Percentiles rank a stretch among this genome's conserved stretches.
Evolutionary conservation across 37 sponge, comb jelly and placozoan genomes (phyloP).

Genomic region (Crambe crambe): DNA sequence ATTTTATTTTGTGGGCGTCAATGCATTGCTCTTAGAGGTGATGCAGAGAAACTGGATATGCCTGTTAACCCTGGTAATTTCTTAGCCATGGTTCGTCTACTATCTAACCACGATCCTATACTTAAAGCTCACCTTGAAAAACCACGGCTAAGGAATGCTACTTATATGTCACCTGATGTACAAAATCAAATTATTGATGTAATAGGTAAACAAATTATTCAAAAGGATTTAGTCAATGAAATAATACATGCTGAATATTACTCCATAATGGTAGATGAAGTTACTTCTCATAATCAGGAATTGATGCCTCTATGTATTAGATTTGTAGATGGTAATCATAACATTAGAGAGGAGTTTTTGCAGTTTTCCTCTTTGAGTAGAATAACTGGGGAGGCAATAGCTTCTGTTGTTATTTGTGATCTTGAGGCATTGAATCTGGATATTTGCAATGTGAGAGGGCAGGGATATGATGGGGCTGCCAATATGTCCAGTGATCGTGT

Average conservation of each 20-base stretch:
- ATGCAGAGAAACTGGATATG: conserved; percentile 28
- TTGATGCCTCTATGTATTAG: conserved; percentile 48
- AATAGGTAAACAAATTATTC: conserved; percentile 48
- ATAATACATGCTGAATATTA: conserved; percentile 16
- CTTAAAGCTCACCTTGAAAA: conserved; percentile 38
- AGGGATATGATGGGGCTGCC: conserved; percentile 70
- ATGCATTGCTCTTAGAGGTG: conserved; percentile 61
- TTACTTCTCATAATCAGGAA: conserved; percentile 44
- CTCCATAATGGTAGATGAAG: conserved; percentile 58
- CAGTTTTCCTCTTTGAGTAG: conserved; percentile 12
- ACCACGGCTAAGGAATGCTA: conserved; percentile 34
- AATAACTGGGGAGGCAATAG: not conserved
- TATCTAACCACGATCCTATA: conserved; percentile 24
- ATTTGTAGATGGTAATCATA: conserved; percentile 28
- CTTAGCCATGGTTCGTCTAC: too few species aligned
- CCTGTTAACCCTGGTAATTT: conserved; percentile 46
- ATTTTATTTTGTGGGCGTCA: conserved; percentile 58
- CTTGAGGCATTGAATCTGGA: conserved; percentile 6
- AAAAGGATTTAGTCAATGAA: conserved; percentile 10
- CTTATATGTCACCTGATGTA: conserved; percentile 48
- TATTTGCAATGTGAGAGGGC: conserved; percentile 8
- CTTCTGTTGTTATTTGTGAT: not conserved
- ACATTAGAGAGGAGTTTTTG: conserved; percentile 41
- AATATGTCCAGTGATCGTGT: conserved; percentile 44
- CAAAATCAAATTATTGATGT: conserved; percentile 56